phyloP scores from a whole-genome alignment of 2,797 vertebrate genomes.

The Anomalospiza imberbis region DNA sequence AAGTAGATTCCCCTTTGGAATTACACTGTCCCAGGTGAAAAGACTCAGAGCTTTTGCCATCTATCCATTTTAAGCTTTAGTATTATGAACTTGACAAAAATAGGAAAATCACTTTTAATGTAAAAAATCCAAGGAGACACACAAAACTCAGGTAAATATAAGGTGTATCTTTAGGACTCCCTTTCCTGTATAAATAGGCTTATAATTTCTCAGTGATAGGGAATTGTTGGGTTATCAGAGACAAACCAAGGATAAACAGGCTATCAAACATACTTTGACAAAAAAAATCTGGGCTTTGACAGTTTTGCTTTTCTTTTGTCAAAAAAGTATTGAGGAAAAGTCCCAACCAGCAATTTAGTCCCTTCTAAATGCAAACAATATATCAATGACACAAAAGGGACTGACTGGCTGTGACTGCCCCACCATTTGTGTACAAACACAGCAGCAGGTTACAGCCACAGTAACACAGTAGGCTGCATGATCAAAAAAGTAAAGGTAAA shows the following conservation, averaged over 20 bases:
- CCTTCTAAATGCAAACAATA: not conserved
- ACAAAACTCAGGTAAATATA: not conserved
- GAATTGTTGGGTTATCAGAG: not conserved
- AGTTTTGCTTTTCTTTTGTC: not conserved
- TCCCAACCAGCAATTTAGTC: not conserved
- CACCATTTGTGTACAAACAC: not conserved
- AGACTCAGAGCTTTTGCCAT: not conserved
- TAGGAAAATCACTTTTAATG: not conserved
- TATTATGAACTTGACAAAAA: not conserved
- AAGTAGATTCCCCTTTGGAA: not conserved
- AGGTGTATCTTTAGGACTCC: not conserved
- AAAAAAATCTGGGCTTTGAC: not conserved
- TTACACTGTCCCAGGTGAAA: not conserved
- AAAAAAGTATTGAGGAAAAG: not conserved
- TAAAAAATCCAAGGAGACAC: not conserved
- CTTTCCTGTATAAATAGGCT: not conserved
- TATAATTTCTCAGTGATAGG: not conserved
- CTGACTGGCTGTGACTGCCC: not conserved
- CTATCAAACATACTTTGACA: not conserved
- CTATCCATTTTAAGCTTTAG: not conserved
- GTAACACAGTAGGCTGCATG: not conserved
- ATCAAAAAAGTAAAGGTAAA: not conserved
- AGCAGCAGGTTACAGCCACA: not conserved
- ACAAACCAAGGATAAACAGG: not conserved
- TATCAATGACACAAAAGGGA: not conserved